These are phyloP conservation scores for Harpagoxenus sublaevis DNA, from an alignment of 2,888 invertebrate genomes.

Conservation along the genomic window DNA sequence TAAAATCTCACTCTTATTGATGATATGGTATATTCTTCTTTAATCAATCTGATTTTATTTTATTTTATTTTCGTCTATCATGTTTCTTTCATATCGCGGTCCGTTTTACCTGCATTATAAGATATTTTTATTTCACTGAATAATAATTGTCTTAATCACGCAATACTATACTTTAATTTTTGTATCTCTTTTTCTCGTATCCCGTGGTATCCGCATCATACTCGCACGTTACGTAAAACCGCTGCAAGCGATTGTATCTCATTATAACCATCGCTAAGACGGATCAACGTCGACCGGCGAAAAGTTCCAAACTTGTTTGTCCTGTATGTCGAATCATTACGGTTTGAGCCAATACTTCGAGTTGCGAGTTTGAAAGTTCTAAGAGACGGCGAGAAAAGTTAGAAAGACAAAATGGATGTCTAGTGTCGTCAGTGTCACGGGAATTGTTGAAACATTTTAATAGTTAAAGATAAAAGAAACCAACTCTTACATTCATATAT, in stretches of 20 bases:
- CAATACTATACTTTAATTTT: neutral
- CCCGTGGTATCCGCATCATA: neutral
- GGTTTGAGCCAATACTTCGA: constrained; percentile 45
- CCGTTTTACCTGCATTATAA: too few relatives aligned
- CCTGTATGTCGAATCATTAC: constrained; percentile 33
- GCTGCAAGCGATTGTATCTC: neutral
- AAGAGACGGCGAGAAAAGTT: constrained; percentile 31
- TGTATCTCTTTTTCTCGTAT: neutral
- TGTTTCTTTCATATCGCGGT: neutral
- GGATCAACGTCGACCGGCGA: constrained; percentile 38
- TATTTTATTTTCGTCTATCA: neutral
- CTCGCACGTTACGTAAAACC: constrained; percentile 8
- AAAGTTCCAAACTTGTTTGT: constrained; percentile 50
- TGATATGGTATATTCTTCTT: neutral
- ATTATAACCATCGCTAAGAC: constrained; percentile 32
- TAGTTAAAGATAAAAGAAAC: constrained; percentile 28
- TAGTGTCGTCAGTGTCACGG: constrained; percentile 14
- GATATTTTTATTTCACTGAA: neutral
- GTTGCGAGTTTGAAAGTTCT: constrained; percentile 37
- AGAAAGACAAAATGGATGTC: neutral
- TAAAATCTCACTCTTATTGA: neutral
- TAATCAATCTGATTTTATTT: neutral
- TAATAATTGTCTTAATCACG: neutral
- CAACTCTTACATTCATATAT: neutral
- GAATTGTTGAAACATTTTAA: constrained; percentile 48